Evolutionary conservation across 2,888 invertebrate species (phyloP).

Genomic region (Himalopsyche anomala): DNA sequence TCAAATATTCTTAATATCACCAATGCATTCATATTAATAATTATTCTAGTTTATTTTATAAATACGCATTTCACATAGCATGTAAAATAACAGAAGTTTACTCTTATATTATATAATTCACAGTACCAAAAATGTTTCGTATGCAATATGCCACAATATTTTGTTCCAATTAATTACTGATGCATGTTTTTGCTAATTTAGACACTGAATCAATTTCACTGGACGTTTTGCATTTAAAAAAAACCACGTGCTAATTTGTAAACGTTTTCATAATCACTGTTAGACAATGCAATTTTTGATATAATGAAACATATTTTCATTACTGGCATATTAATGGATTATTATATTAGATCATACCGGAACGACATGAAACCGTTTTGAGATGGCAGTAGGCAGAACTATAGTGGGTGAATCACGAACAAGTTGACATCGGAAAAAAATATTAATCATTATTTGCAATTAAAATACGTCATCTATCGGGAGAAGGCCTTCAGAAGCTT

Average conservation of each 20-base stretch:
- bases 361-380: conserved; percentile 55
- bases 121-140: too few species aligned
- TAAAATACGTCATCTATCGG: too few species aligned
- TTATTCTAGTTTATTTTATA: too few species aligned
- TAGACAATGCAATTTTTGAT: conserved; percentile 35
- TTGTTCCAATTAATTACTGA: conserved; percentile 8
- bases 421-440: conserved; percentile 6
- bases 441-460: too few species aligned
- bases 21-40: too few species aligned
- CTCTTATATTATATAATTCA: too few species aligned
- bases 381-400: conserved; percentile 23
- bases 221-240: neutral
- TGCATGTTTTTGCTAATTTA: neutral
- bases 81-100: too few species aligned
- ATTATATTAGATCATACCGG: conserved; percentile 60
- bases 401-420: conserved; percentile 5
- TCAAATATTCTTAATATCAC: too few species aligned
- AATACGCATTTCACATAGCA: too few species aligned
- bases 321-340: conserved; percentile 55
- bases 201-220: conserved; percentile 6
- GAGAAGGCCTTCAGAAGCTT: too few species aligned
- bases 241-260: conserved; percentile 36
- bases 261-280: conserved; percentile 22
- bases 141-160: too few species aligned
- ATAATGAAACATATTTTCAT: conserved; percentile 44